These are phyloP conservation scores for Gavia stellata DNA, from an alignment of 2,113 vertebrate species.

Conservation along the genomic window DNA sequence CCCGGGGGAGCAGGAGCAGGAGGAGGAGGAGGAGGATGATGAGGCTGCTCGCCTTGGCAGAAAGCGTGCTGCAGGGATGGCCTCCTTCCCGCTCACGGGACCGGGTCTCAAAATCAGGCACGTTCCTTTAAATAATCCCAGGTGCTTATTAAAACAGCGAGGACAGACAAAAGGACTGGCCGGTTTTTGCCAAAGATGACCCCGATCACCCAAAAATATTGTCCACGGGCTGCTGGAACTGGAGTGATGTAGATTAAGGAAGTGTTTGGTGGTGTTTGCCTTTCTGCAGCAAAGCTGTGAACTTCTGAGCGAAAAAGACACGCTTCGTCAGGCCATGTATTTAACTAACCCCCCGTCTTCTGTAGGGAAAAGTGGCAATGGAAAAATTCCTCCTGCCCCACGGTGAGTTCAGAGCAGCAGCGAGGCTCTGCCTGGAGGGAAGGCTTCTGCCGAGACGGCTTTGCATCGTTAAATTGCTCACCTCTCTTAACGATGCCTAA, in stretches of 20 bases:
- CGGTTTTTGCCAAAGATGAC: not conserved
- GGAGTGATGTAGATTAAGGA: not conserved
- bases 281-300: not conserved
- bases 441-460: not conserved
- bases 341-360: not conserved
- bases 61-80: not conserved
- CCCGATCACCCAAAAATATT: not conserved
- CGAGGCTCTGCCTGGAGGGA: not conserved
- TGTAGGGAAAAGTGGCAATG: accelerated
- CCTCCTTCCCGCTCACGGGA: not conserved
- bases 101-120: not conserved
- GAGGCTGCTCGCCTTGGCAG: not conserved
- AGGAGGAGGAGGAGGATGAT: not conserved
- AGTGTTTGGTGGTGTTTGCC: accelerated
- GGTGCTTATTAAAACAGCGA: not conserved
- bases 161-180: not conserved
- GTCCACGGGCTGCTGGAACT: not conserved
- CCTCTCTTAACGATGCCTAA: not conserved
- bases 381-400: not conserved
- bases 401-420: not conserved
- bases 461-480: not conserved
- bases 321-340: not conserved
- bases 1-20: not conserved
- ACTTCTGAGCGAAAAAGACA: not conserved
- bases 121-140: not conserved